phyloP scores from a whole-genome alignment of 2,797 vertebrate species.

The Paedocypris micromegethes region DNA sequence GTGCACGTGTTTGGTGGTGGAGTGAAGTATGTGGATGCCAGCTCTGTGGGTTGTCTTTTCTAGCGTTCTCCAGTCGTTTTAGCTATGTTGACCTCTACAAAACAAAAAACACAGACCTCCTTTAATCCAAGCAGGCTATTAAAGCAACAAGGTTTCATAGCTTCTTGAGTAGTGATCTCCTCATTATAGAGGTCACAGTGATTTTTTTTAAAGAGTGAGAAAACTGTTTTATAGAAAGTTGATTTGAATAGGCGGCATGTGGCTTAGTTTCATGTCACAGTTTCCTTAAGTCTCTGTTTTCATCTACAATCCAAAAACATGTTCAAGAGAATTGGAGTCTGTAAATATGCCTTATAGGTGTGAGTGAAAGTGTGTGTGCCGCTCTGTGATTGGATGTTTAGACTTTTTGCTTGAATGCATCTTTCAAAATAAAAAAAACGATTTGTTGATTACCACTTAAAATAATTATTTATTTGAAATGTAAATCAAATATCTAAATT shows the following conservation, averaged over 20 bases:
- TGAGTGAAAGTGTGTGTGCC: too few relatives aligned
- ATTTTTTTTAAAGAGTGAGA: constrained; percentile 5
- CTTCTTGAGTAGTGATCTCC: constrained; percentile 4
- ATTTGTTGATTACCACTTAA: not conserved
- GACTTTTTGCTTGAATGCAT: constrained; percentile 4
- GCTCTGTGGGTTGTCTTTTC: constrained; percentile 19
- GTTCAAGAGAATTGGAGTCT: too few relatives aligned
- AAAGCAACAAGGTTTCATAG: constrained; percentile 6
- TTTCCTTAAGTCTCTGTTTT: too few relatives aligned
- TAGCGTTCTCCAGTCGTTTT: constrained; percentile 19
- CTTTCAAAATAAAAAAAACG: constrained; percentile 8
- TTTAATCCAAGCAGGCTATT: constrained; percentile 13
- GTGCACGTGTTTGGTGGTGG: constrained; percentile 22
- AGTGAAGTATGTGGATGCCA: constrained; percentile 1
- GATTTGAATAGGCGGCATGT: constrained; percentile 21
- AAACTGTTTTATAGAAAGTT: constrained; percentile 19
- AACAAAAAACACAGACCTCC: constrained; percentile 14
- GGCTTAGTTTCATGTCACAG: too few relatives aligned
- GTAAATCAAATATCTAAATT: not conserved
- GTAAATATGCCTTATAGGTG: too few relatives aligned
- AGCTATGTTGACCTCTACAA: constrained; percentile 18
- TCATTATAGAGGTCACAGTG: constrained; percentile 29
- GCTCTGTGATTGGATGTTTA: too few relatives aligned
- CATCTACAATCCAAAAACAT: too few relatives aligned
- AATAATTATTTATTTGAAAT: not conserved